Evolutionary conservation across 1,140 invertebrate species (phyloP).

Genomic region (Achroia grisella): DNA sequence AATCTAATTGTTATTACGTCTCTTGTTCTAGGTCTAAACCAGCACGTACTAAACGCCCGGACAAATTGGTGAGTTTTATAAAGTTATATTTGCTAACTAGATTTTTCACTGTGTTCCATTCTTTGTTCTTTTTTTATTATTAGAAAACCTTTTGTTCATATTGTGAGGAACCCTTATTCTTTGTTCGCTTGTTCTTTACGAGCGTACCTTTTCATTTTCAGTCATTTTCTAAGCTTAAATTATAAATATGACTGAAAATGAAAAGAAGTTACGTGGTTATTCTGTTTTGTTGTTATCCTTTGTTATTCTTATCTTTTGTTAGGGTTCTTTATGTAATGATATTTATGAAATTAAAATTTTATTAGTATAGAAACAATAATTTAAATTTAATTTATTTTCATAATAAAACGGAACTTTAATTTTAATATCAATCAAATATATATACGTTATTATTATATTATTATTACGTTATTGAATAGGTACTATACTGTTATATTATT

Average conservation of each 20-base stretch:
- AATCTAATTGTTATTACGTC: conserved; percentile 23
- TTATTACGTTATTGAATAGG: conserved; percentile 1
- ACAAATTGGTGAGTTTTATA: conserved; percentile 41
- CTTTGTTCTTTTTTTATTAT: conserved; percentile 12
- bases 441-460: too few relatives aligned
- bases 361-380: too few relatives aligned
- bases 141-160: background rate
- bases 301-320: conserved; percentile 37
- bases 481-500: conserved; percentile 10
- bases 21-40: conserved; percentile 49
- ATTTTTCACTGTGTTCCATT: conserved; percentile 12
- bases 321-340: too few relatives aligned
- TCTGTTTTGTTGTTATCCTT: conserved; percentile 4
- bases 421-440: too few relatives aligned
- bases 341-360: too few relatives aligned
- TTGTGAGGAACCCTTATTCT: conserved; percentile 2
- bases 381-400: too few relatives aligned
- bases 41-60: conserved; percentile 21
- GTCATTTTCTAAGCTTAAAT: background rate
- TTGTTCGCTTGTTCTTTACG: background rate
- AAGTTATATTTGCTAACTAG: background rate
- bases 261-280: too few relatives aligned
- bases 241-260: too few relatives aligned
- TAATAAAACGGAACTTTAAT: too few relatives aligned
- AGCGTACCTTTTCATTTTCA: background rate